These are phyloP conservation scores for Botia almorhae DNA, from an alignment of 2,797 vertebrate genomes.

Conservation along the genomic window DNA sequence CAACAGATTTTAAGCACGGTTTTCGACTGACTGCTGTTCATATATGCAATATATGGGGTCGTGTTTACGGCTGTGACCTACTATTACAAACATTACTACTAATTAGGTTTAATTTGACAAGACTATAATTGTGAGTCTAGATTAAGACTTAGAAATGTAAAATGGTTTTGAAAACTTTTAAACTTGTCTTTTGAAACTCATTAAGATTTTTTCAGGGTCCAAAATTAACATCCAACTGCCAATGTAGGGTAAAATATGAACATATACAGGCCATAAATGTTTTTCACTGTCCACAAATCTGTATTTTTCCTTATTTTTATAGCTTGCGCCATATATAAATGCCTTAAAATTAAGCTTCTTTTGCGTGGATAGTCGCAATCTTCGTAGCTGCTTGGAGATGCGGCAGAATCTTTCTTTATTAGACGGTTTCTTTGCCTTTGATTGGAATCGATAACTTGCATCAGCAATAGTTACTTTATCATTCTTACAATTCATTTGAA, in stretches of 20 bases:
- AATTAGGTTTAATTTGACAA: constrained; percentile 15
- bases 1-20: constrained; percentile 47
- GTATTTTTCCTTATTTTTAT: too few species aligned
- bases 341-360: too few species aligned
- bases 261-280: too few species aligned
- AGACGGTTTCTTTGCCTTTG: too few species aligned
- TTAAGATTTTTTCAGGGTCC: neutral
- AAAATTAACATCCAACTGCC: neutral
- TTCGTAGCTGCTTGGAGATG: too few species aligned
- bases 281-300: too few species aligned
- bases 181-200: constrained; percentile 3
- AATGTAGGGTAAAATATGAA: too few species aligned
- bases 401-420: too few species aligned
- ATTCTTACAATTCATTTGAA: neutral
- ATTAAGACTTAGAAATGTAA: neutral
- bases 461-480: too few species aligned
- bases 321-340: too few species aligned
- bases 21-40: constrained; percentile 48
- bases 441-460: too few species aligned
- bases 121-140: neutral
- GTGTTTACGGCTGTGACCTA: constrained; percentile 23
- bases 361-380: too few species aligned
- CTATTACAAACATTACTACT: constrained; percentile 8
- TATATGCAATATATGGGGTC: constrained; percentile 53
- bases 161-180: neutral